Evolutionary conservation across 2,113 vertebrate species (phyloP).

Genomic region (Mystacornis crossleyi): DNA sequence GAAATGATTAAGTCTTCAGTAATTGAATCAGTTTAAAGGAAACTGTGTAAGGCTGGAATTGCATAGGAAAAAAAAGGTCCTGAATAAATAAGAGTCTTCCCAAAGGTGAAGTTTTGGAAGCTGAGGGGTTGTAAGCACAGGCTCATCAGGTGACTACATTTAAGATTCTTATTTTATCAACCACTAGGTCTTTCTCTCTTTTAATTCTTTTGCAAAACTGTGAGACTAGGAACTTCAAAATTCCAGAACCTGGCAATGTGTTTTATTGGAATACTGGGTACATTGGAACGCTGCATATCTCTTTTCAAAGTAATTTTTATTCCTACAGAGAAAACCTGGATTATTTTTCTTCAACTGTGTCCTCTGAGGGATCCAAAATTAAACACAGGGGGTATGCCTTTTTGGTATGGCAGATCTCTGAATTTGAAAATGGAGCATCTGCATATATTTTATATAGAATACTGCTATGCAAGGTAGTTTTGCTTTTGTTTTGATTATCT

Average conservation of each 20-base stretch:
- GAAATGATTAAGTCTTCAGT: not conserved
- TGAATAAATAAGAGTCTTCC: not conserved
- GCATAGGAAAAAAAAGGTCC: not conserved
- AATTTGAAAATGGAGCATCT: not conserved
- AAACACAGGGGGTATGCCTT: not conserved
- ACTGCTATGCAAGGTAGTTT: not conserved
- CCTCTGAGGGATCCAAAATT: not conserved
- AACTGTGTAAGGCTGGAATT: not conserved
- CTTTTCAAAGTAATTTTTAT: not conserved
- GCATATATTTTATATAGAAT: not conserved
- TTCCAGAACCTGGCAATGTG: not conserved
- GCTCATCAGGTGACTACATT: not conserved
- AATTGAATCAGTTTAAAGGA: not conserved
- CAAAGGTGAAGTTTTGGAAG: not conserved
- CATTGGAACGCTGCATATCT: not conserved
- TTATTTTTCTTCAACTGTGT: not conserved
- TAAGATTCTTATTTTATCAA: not conserved
- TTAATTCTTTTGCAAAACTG: not conserved
- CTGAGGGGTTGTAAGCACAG: not conserved
- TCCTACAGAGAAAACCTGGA: not conserved
- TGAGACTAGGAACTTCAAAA: not conserved
- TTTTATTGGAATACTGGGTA: not conserved
- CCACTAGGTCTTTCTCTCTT: not conserved
- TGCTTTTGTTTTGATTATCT: not conserved
- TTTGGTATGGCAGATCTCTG: not conserved